Conservation (phyloP, 2,888 invertebrate genomes). For the Aspidiotus rigidus region DNA sequence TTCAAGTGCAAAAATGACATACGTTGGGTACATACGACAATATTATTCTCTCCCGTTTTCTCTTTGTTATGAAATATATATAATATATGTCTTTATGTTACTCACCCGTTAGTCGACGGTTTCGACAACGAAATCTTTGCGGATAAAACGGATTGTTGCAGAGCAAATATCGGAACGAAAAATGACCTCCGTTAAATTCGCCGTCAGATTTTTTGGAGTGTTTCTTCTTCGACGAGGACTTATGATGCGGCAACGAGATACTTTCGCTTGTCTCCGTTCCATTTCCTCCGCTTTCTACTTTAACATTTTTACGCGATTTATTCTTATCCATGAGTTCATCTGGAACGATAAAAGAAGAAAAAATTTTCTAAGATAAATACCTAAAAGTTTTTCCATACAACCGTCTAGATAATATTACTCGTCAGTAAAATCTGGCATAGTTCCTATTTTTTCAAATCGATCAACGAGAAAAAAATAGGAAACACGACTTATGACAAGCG, state of each 20-base stretch:
- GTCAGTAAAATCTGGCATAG: too few relatives aligned
- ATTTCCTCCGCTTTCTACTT: slow-evolving; percentile 18
- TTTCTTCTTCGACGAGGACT: slow-evolving; percentile 20
- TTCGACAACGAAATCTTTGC: slow-evolving; percentile 27
- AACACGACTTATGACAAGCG: too few relatives aligned
- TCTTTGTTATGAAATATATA: not conserved
- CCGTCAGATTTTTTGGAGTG: slow-evolving; percentile 24
- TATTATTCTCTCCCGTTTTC: not conserved
- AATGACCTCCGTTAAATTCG: slow-evolving; percentile 23
- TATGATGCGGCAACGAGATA: slow-evolving; percentile 13
- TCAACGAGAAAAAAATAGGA: too few relatives aligned
- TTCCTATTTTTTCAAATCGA: too few relatives aligned
- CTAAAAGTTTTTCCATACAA: too few relatives aligned
- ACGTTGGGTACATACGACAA: not conserved
- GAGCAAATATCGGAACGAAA: slow-evolving; percentile 28
- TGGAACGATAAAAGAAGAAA: slow-evolving; percentile 4
- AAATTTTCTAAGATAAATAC: too few relatives aligned
- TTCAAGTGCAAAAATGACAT: not conserved
- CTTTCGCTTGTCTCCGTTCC: slow-evolving; percentile 16
- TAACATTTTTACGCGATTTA: slow-evolving; percentile 20
- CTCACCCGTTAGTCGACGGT: slow-evolving; percentile 19
- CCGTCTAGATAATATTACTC: too few relatives aligned
- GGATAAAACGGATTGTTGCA: slow-evolving; percentile 29
- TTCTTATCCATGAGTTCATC: slow-evolving; percentile 19
- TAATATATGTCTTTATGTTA: not conserved